A percentile compares a stretch with the other conserved stretches of the same genome.
phyloP scores from a whole-genome alignment of 2,113 vertebrate species.

The Strix aluco region DNA sequence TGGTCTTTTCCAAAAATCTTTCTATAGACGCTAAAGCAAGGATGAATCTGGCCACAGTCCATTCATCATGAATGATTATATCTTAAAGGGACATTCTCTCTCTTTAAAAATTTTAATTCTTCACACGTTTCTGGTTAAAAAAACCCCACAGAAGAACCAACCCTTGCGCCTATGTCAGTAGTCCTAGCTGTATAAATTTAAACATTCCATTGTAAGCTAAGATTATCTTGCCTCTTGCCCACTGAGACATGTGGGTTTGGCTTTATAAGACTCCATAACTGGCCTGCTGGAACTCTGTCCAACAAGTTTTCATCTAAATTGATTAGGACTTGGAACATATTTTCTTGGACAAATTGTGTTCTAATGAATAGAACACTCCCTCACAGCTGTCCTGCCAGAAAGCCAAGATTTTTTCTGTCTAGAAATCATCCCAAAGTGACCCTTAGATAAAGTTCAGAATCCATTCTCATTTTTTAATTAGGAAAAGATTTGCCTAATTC shows the following conservation, averaged over 20 bases:
- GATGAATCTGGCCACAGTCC: slow-evolving; percentile 20
- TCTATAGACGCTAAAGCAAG: slow-evolving; percentile 12
- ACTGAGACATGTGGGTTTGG: slow-evolving; percentile 71
- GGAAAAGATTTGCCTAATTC: slow-evolving; percentile 64
- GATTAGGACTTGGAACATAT: slow-evolving; percentile 73
- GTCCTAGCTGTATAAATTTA: slow-evolving; percentile 56
- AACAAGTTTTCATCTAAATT: slow-evolving; percentile 73
- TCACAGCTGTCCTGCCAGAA: slow-evolving; percentile 72
- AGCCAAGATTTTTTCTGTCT: slow-evolving; percentile 73
- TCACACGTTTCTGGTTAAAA: slow-evolving; percentile 37
- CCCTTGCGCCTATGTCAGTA: slow-evolving; percentile 49
- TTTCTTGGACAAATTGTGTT: slow-evolving; percentile 73
- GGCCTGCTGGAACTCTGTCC: slow-evolving; percentile 63
- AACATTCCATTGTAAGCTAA: slow-evolving; percentile 70
- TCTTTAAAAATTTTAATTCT: slow-evolving; percentile 18
- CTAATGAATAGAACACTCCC: slow-evolving; percentile 72
- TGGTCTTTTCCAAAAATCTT: slow-evolving; percentile 1
- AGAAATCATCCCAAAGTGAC: slow-evolving; percentile 74
- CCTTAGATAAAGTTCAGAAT: slow-evolving; percentile 74
- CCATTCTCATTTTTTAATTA: slow-evolving; percentile 68
- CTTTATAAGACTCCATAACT: slow-evolving; percentile 56
- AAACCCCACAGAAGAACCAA: background rate
- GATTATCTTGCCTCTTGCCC: slow-evolving; percentile 69
- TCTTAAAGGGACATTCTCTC: slow-evolving; percentile 39
- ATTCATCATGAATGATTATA: slow-evolving; percentile 2